Conservation (phyloP, 2,113 vertebrate species). For the Pygoscelis adeliae region DNA sequence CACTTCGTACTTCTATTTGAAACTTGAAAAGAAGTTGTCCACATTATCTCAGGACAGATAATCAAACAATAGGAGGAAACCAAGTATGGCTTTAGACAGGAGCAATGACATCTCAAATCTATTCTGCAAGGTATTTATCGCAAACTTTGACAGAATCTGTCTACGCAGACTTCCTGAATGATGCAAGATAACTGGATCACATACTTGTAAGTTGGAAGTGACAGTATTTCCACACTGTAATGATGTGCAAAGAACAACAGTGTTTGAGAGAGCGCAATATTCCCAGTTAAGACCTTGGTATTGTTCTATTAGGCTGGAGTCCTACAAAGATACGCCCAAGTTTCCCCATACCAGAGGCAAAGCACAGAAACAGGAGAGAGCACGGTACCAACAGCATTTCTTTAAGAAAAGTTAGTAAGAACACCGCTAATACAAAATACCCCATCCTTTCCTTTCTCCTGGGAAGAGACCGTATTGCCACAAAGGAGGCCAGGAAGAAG, state of each 20-base stretch:
- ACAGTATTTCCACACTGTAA: not conserved
- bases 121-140: not conserved
- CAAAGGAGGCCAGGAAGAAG: not conserved
- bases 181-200: not conserved
- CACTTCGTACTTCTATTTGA: not conserved
- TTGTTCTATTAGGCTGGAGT: not conserved
- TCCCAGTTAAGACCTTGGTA: not conserved
- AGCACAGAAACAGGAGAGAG: not conserved
- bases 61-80: not conserved
- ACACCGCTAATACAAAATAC: fast-evolving
- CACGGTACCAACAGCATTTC: not conserved
- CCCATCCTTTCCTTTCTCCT: not conserved
- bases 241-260: not conserved
- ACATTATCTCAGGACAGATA: not conserved
- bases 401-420: not conserved
- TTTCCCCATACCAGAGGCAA: not conserved
- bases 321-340: not conserved
- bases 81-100: not conserved
- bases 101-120: not conserved
- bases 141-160: not conserved
- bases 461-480: not conserved
- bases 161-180: not conserved
- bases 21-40: not conserved
- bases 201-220: not conserved
- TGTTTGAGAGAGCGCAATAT: not conserved